Evolutionary conservation across 2,888 invertebrate genomes (phyloP).

Genomic region (Dicyrtomina minuta): DNA sequence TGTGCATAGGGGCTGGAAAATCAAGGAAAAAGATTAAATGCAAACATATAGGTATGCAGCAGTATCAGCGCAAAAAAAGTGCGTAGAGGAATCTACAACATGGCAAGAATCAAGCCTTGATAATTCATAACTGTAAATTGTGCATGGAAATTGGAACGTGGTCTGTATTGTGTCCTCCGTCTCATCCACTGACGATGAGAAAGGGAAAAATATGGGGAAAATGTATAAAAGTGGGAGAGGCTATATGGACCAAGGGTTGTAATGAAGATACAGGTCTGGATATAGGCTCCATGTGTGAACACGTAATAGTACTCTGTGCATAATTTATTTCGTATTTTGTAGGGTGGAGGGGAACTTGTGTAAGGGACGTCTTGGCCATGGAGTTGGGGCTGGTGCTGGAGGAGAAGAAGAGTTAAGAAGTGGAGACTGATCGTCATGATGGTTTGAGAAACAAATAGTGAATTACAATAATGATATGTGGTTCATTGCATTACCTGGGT

Average conservation of each 20-base stretch:
- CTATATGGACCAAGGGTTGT: background rate
- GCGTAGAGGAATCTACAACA: too few relatives aligned
- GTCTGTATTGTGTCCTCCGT: background rate
- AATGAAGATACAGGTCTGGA: too few relatives aligned
- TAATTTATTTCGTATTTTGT: background rate
- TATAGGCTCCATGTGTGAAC: too few relatives aligned
- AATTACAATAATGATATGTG: slow-evolving; percentile 54
- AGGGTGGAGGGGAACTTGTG: background rate
- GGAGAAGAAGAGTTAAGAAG: slow-evolving; percentile 5
- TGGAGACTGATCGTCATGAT: slow-evolving; percentile 24
- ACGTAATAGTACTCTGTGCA: background rate
- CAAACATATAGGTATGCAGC: background rate
- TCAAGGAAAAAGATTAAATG: background rate
- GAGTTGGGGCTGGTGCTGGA: background rate
- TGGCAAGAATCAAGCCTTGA: slow-evolving; percentile 12
- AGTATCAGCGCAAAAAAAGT: too few relatives aligned
- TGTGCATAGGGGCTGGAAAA: background rate
- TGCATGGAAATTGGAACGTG: slow-evolving; percentile 13
- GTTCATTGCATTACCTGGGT: slow-evolving; percentile 53
- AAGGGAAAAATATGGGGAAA: background rate
- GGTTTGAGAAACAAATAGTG: slow-evolving; percentile 51
- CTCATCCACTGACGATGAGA: background rate
- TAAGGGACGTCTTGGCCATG: too few relatives aligned
- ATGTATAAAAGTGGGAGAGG: background rate
- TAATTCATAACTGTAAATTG: slow-evolving; percentile 19